These are phyloP conservation scores for Diacarnus erythraeanus DNA, from an alignment of 37 sponge, comb jelly and placozoan species.

Conservation along the genomic window DNA sequence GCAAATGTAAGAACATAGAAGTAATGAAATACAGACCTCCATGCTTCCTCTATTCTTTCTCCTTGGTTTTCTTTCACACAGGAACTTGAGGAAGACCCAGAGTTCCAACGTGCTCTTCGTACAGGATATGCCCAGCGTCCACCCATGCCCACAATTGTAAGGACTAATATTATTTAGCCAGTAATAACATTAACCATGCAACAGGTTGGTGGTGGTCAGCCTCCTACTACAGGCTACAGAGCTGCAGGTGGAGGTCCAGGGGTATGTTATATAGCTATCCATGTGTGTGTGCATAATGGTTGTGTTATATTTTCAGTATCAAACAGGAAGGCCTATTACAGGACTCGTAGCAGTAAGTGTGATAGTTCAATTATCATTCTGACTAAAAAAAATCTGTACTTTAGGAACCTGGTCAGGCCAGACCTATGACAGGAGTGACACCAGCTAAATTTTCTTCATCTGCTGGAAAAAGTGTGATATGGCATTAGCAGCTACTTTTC, in stretches of 20 bases:
- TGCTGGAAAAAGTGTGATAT: not conserved
- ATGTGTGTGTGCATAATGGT: not conserved
- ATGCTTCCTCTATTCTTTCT: not conserved
- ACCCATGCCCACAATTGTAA: constrained; percentile 52
- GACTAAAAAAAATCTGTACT: not conserved
- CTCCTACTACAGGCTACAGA: not conserved
- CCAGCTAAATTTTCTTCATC: constrained; percentile 82
- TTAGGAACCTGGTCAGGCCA: constrained; percentile 67
- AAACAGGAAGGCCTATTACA: constrained; percentile 22
- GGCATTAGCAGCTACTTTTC: too few species aligned
- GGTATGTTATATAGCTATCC: constrained; percentile 13
- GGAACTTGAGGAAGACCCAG: constrained; percentile 91
- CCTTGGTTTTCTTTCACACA: constrained; percentile 1
- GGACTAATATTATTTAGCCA: too few species aligned
- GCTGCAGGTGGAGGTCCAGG: constrained; percentile 13
- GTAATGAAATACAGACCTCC: not conserved
- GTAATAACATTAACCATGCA: not conserved
- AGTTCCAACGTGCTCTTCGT: constrained; percentile 81
- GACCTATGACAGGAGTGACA: constrained; percentile 93
- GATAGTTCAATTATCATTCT: not conserved
- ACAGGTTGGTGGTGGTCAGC: not conserved
- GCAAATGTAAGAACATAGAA: constrained; percentile 43
- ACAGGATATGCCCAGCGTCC: constrained; percentile 93
- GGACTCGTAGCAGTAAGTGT: constrained; percentile 43
- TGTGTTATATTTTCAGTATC: not conserved